These are phyloP conservation scores for Acrossocheilus wenchowensis DNA, from an alignment of 2,797 vertebrate genomes.

Conservation along the genomic window DNA sequence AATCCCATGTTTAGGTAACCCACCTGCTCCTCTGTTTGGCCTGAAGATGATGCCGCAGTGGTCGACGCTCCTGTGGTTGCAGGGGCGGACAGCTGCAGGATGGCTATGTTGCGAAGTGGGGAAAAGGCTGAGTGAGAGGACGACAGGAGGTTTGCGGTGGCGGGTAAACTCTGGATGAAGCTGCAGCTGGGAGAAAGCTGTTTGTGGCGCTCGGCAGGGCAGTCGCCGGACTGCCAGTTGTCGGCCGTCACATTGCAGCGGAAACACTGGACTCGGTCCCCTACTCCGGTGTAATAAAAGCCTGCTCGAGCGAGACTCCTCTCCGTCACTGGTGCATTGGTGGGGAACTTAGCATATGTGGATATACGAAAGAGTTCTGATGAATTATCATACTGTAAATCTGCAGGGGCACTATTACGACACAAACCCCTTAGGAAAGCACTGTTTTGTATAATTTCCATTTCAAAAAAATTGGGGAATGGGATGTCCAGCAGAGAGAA, in stretches of 20 bases:
- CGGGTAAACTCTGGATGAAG: slow-evolving; percentile 87
- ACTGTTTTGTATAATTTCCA: slow-evolving; percentile 87
- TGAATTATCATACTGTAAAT: slow-evolving; percentile 90
- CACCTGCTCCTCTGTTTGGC: slow-evolving; percentile 78
- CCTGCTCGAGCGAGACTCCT: slow-evolving; percentile 94
- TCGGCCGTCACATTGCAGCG: slow-evolving; percentile 88
- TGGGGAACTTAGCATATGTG: slow-evolving; percentile 89
- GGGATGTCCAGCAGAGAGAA: slow-evolving; percentile 85
- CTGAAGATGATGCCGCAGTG: slow-evolving; percentile 55
- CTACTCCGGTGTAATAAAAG: slow-evolving; percentile 92
- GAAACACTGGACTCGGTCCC: slow-evolving; percentile 93
- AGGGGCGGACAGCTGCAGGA: slow-evolving; percentile 71
- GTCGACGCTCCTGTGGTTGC: slow-evolving; percentile 49
- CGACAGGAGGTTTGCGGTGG: slow-evolving; percentile 80
- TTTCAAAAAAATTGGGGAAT: slow-evolving; percentile 64
- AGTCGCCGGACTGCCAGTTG: slow-evolving; percentile 93
- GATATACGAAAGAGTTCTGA: slow-evolving; percentile 94
- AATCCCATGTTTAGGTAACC: slow-evolving; percentile 84
- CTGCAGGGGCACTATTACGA: slow-evolving; percentile 77
- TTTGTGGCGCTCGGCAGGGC: slow-evolving; percentile 89
- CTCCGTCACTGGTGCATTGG: slow-evolving; percentile 82
- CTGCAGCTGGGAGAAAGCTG: slow-evolving; percentile 88
- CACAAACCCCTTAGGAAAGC: slow-evolving; percentile 80
- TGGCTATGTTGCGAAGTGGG: slow-evolving; percentile 76
- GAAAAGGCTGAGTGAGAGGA: slow-evolving; percentile 87